phyloP scores from a whole-genome alignment of 92 coral and sea anemone genomes.

The Porites lobata region DNA sequence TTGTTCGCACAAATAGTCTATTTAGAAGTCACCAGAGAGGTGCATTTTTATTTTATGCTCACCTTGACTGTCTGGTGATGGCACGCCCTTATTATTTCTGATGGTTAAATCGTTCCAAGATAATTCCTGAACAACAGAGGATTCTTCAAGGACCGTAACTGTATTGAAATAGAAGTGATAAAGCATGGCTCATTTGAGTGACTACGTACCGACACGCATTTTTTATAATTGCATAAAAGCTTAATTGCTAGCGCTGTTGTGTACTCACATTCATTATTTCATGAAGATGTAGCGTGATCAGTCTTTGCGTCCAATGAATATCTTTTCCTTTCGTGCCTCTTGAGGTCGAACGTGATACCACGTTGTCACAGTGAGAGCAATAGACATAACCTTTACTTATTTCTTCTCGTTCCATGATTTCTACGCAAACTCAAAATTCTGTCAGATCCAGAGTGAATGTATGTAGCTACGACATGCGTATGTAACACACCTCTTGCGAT shows the following conservation, averaged over 20 bases:
- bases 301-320: conserved; percentile 1
- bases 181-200: conserved; percentile 11
- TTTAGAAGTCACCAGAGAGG: conserved; percentile 8
- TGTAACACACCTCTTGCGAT: conserved; percentile 29
- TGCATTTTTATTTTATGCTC: conserved; percentile 28
- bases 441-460: conserved; percentile 41
- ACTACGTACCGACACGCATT: background rate
- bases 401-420: conserved; percentile 43
- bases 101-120: conserved; percentile 8
- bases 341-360: conserved; percentile 68
- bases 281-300: conserved; percentile 31
- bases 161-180: background rate
- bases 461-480: conserved; percentile 22
- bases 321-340: conserved; percentile 74
- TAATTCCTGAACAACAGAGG: conserved; percentile 22
- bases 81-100: conserved; percentile 16
- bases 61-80: conserved; percentile 29
- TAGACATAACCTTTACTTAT: conserved; percentile 47
- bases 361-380: conserved; percentile 65
- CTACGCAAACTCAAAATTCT: conserved; percentile 29
- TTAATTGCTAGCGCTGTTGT: background rate
- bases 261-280: conserved; percentile 29
- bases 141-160: conserved; percentile 28
- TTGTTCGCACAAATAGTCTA: conserved; percentile 4
- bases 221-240: background rate